phyloP scores from a whole-genome alignment of 2,113 vertebrate species.

The Pseudonaja textilis region DNA sequence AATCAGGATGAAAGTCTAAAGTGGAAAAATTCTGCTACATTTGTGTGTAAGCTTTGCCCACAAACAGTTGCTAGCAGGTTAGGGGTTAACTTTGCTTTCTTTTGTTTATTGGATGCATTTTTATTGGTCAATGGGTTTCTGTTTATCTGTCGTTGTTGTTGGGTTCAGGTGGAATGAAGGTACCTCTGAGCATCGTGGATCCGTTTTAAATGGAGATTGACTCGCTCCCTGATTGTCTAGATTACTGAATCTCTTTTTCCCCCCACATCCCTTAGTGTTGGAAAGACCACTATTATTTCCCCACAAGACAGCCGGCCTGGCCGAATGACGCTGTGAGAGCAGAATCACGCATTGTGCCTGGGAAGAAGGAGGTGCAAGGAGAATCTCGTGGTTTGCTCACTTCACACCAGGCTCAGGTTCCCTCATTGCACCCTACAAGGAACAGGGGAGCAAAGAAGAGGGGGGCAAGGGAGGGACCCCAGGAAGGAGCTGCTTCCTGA shows the following conservation, averaged over 20 bases:
- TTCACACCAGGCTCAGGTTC: neutral
- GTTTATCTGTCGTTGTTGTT: neutral
- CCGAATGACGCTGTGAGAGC: neutral
- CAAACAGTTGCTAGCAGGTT: neutral
- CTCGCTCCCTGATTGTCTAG: neutral
- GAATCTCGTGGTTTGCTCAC: too few relatives aligned
- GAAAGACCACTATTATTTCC: neutral
- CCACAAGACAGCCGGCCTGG: neutral
- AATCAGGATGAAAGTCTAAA: neutral
- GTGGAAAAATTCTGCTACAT: too few relatives aligned
- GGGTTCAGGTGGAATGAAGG: neutral
- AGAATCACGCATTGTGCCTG: accelerated
- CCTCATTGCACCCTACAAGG: too few relatives aligned
- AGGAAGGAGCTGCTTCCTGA: neutral
- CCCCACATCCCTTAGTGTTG: neutral
- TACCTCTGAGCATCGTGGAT: neutral
- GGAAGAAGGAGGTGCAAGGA: neutral
- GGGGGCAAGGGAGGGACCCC: neutral
- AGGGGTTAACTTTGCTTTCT: neutral
- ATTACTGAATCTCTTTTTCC: neutral
- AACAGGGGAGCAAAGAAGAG: too few relatives aligned
- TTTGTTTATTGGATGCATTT: neutral
- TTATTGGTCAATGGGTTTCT: neutral
- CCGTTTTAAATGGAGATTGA: neutral
- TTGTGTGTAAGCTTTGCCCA: neutral